phyloP scores from a whole-genome alignment of 2,797 vertebrate species.

The Trachurus trachurus region DNA sequence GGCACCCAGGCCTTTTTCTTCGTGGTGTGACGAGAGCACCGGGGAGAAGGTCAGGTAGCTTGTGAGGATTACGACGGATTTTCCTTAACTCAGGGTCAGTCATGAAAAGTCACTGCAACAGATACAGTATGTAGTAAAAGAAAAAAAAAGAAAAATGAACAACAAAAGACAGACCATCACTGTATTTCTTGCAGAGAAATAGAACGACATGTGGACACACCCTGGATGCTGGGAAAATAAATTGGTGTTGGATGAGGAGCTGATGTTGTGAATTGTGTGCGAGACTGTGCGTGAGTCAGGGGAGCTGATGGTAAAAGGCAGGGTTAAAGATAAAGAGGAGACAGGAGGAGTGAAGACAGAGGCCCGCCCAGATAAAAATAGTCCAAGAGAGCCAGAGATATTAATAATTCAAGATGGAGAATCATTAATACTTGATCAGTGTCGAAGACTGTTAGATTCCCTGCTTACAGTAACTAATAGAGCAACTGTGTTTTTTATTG shows the following conservation, averaged over 20 bases:
- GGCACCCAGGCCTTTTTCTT: background rate
- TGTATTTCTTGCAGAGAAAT: background rate
- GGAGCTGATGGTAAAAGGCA: slow-evolving; percentile 42
- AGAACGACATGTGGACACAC: background rate
- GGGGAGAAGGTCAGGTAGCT: slow-evolving; percentile 34
- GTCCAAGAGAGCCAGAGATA: slow-evolving; percentile 75
- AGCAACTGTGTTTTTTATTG: slow-evolving; percentile 37
- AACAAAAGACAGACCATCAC: background rate
- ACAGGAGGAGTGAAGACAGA: slow-evolving; percentile 61
- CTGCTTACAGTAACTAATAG: slow-evolving; percentile 64
- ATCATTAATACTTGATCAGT: slow-evolving; percentile 86
- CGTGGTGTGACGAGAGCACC: background rate
- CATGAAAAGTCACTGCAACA: slow-evolving; percentile 52
- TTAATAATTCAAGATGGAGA: slow-evolving; percentile 85
- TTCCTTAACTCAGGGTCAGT: slow-evolving; percentile 51
- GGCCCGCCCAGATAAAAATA: slow-evolving; percentile 81
- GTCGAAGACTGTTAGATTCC: slow-evolving; percentile 61
- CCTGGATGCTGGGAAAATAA: slow-evolving; percentile 28
- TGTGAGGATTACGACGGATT: slow-evolving; percentile 73
- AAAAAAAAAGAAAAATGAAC: background rate
- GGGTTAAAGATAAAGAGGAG: slow-evolving; percentile 61
- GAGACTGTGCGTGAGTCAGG: slow-evolving; percentile 41
- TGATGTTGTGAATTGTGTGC: slow-evolving; percentile 58
- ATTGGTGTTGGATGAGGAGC: slow-evolving; percentile 28
- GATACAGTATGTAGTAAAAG: background rate